phyloP scores from a whole-genome alignment of 1,140 invertebrate genomes.

The Papilio machaon region DNA sequence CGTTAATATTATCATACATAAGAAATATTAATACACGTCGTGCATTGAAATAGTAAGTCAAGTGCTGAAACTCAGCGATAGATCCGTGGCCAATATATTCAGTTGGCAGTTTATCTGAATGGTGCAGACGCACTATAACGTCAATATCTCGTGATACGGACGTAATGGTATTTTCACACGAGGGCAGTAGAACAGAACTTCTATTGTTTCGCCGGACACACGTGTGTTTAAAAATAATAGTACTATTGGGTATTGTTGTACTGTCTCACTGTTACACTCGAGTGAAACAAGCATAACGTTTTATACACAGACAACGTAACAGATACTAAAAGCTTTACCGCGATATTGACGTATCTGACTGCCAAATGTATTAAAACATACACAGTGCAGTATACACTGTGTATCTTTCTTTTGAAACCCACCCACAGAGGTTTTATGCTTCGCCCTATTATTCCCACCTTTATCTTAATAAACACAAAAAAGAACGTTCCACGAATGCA shows the following conservation, averaged over 20 bases:
- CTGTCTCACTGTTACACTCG: neutral
- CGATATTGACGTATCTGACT: neutral
- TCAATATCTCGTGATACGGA: constrained; percentile 11
- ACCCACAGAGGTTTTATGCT: neutral
- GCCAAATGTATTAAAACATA: constrained; percentile 13
- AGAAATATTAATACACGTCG: neutral
- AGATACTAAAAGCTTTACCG: constrained; percentile 9
- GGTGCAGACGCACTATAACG: constrained; percentile 6
- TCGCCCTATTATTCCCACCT: too few relatives aligned
- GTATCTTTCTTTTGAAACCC: neutral
- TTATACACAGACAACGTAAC: neutral
- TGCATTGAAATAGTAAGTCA: neutral
- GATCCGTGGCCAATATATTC: constrained; percentile 1
- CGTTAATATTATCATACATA: neutral
- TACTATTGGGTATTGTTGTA: too few relatives aligned
- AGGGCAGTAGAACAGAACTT: neutral
- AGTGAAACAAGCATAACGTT: neutral
- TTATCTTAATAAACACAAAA: too few relatives aligned
- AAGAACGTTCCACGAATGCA: too few relatives aligned
- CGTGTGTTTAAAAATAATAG: too few relatives aligned
- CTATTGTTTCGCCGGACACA: neutral
- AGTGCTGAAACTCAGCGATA: constrained; percentile 1
- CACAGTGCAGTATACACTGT: neutral
- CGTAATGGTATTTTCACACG: neutral
- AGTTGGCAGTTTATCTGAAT: constrained; percentile 19